Percentiles rank a stretch among this genome's conserved stretches.
Conservation (phyloP, 2,797 vertebrate species). For the Hephaestus fuliginosus region DNA sequence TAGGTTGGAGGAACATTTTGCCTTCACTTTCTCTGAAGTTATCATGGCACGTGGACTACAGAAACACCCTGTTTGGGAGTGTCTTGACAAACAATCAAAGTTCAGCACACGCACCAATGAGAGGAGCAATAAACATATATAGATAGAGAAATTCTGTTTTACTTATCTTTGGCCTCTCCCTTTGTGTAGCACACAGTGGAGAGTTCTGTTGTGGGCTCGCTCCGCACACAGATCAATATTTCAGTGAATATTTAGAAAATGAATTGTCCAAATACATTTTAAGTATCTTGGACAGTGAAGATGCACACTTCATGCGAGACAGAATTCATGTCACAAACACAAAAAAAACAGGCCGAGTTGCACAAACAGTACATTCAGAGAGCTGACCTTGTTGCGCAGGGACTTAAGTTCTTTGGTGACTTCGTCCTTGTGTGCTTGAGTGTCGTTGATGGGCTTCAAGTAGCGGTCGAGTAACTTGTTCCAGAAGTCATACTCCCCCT, state of each 20-base stretch:
- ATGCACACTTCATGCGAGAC: background rate
- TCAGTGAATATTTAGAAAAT: background rate
- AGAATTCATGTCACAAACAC: background rate
- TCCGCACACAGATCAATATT: background rate
- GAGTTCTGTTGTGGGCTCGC: background rate
- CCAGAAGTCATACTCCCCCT: constrained; percentile 88
- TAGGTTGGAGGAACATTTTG: background rate
- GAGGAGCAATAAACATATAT: background rate
- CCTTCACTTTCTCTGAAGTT: background rate
- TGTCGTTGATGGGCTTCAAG: constrained; percentile 78
- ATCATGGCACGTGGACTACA: background rate
- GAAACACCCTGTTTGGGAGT: background rate
- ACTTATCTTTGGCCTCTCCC: background rate
- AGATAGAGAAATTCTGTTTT: background rate
- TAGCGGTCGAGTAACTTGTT: constrained; percentile 84
- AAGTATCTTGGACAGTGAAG: background rate
- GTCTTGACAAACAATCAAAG: background rate
- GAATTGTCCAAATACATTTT: background rate
- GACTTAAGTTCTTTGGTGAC: constrained; percentile 85
- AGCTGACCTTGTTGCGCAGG: constrained; percentile 85
- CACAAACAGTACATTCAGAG: background rate
- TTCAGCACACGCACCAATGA: background rate
- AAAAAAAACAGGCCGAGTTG: background rate
- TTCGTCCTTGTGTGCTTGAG: constrained; percentile 67
- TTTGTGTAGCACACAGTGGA: background rate